These are phyloP conservation scores for Aphelenchoides fujianensis DNA, from an alignment of 1,140 invertebrate species.

Conservation along the genomic window DNA sequence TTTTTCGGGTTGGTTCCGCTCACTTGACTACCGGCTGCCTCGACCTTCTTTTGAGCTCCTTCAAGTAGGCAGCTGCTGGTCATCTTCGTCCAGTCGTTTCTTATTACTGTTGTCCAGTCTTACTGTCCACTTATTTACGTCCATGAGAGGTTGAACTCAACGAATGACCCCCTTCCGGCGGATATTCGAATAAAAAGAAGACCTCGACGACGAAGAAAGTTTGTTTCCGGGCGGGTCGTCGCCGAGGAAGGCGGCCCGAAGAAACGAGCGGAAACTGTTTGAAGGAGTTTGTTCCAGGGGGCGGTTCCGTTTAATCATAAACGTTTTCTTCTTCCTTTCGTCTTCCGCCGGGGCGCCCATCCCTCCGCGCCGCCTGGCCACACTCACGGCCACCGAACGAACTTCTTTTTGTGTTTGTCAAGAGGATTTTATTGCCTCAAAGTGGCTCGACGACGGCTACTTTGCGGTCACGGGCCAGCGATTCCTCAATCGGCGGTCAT, in stretches of 20 bases:
- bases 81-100: background rate
- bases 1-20: too few species aligned
- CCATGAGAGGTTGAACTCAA: background rate
- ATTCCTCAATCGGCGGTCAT: too few species aligned
- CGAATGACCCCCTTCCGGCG: background rate
- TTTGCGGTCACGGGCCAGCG: background rate
- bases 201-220: background rate
- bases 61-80: too few species aligned
- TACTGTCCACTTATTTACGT: background rate
- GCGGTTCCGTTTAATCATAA: slow-evolving; percentile 5
- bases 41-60: too few species aligned
- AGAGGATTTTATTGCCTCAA: background rate
- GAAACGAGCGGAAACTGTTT: background rate
- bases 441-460: background rate
- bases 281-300: background rate
- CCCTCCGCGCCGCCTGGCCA: background rate
- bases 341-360: background rate
- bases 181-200: background rate
- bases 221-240: background rate
- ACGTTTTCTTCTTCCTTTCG: background rate
- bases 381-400: background rate
- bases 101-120: slow-evolving; percentile 1
- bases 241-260: background rate
- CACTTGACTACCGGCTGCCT: too few species aligned
- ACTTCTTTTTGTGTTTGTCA: background rate